Conservation (phyloP, 1,140 invertebrate species). For the Subanguina moxae region DNA sequence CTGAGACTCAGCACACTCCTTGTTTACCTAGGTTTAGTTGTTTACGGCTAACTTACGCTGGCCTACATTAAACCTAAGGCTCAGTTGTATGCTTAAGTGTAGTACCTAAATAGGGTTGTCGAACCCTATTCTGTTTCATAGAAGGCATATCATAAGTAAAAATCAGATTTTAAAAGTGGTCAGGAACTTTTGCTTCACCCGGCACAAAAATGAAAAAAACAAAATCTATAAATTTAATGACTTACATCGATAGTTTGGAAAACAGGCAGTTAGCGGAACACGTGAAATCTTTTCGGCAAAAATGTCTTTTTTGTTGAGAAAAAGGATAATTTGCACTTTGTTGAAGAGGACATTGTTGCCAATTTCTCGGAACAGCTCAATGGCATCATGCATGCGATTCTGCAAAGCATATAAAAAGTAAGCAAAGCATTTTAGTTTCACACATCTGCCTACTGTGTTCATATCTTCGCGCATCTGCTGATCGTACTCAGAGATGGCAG, state of each 20-base stretch:
- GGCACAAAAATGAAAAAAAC: not conserved
- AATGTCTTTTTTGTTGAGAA: slow-evolving; percentile 98
- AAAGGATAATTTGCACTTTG: slow-evolving; percentile 96
- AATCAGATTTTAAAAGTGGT: no score
- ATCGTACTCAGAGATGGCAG: slow-evolving; percentile 62
- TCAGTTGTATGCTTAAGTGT: no score
- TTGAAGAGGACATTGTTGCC: slow-evolving; percentile 99
- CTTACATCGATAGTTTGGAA: slow-evolving; percentile 94
- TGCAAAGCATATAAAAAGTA: slow-evolving; percentile 60
- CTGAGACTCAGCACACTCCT: no score
- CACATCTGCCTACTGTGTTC: not conserved
- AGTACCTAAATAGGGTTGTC: no score
- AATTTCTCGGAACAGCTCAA: slow-evolving; percentile 98
- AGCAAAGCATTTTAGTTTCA: no score
- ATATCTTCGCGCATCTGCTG: slow-evolving; percentile 49
- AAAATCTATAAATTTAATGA: not conserved
- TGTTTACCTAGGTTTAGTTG: no score
- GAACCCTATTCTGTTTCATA: no score
- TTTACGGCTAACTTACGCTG: no score
- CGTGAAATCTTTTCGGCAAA: slow-evolving; percentile 99
- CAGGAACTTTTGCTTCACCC: no score
- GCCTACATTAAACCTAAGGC: no score
- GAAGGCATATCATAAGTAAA: no score
- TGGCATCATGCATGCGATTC: slow-evolving; percentile 99
- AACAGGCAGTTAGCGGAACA: slow-evolving; percentile 98